phyloP scores from a whole-genome alignment of 2,113 vertebrate genomes.

The Eulemur rufifrons region DNA sequence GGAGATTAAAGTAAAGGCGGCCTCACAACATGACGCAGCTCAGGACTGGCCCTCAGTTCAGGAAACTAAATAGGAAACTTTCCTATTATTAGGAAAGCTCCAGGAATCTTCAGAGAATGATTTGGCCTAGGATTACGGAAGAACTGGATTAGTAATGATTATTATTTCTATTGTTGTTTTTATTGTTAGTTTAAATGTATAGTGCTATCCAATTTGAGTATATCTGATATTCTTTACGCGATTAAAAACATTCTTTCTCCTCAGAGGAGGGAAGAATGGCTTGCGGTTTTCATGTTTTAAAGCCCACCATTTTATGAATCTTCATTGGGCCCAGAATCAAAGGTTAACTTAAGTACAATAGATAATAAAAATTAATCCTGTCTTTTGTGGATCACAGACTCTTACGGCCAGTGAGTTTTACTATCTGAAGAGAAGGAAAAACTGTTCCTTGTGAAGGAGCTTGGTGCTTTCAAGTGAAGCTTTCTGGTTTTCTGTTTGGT shows the following conservation, averaged over 20 bases:
- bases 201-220: not conserved
- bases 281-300: not conserved
- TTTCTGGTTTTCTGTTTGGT: not conserved
- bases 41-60: not conserved
- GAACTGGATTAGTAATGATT: not conserved
- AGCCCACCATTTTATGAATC: not conserved
- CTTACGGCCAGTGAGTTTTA: not conserved
- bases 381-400: not conserved
- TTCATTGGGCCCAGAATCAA: not conserved
- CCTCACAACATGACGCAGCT: not conserved
- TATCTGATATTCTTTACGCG: not conserved
- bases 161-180: not conserved
- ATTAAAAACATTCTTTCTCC: not conserved
- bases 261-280: not conserved
- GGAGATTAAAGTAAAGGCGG: not conserved
- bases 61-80: not conserved
- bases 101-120: not conserved
- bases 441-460: not conserved
- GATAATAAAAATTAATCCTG: not conserved
- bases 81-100: not conserved
- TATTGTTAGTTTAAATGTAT: not conserved
- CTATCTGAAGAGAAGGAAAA: not conserved
- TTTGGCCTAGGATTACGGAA: not conserved
- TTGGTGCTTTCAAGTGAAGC: not conserved
- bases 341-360: not conserved